A percentile compares a stretch with the other conserved stretches of the same genome.
Evolutionary conservation across 2,888 invertebrate species (phyloP).

Genomic region (Drosophila eohydei): DNA sequence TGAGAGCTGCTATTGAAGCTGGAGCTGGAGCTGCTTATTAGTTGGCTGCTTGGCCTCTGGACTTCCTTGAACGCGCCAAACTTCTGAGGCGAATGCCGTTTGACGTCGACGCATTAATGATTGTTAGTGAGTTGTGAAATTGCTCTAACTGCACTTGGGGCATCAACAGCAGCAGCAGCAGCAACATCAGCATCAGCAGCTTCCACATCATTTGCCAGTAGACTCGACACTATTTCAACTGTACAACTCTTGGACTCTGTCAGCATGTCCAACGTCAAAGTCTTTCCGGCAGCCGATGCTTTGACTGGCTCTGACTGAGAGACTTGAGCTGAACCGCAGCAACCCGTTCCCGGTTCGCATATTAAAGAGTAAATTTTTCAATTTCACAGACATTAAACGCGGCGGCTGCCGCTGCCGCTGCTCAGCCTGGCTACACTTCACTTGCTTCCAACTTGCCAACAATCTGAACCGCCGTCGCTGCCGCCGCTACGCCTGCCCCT

Average conservation of each 20-base stretch:
- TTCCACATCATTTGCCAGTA: conserved; percentile 76
- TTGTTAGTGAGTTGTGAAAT: conserved; percentile 81
- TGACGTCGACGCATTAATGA: conserved; percentile 78
- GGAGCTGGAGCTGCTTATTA: conserved; percentile 71
- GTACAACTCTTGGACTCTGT: conserved; percentile 44
- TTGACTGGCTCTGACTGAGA: conserved; percentile 30
- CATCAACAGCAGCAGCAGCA: conserved; percentile 51
- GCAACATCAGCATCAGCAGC: conserved; percentile 45
- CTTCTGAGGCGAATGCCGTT: conserved; percentile 66
- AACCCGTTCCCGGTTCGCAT: conserved; percentile 71
- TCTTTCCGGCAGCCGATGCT: conserved; percentile 73
- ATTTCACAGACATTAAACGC: conserved; percentile 82
- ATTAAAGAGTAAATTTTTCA: conserved; percentile 80
- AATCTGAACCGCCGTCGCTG: conserved; percentile 4
- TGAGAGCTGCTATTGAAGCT: conserved; percentile 4
- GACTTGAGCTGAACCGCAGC: conserved; percentile 21
- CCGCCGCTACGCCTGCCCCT: not conserved
- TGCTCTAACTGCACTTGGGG: conserved; percentile 78
- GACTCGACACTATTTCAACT: conserved; percentile 41
- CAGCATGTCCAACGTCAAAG: conserved; percentile 64
- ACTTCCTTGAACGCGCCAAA: conserved; percentile 73
- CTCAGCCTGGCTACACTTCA: conserved; percentile 52
- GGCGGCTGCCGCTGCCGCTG: conserved; percentile 63
- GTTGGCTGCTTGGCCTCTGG: conserved; percentile 59
- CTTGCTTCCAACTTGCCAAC: conserved; percentile 37